Evolutionary conservation across 2,888 invertebrate genomes (phyloP), one percentile per base, ranked within the genome.

Genomic region (Branchipolynoe longqiensis): DNA sequence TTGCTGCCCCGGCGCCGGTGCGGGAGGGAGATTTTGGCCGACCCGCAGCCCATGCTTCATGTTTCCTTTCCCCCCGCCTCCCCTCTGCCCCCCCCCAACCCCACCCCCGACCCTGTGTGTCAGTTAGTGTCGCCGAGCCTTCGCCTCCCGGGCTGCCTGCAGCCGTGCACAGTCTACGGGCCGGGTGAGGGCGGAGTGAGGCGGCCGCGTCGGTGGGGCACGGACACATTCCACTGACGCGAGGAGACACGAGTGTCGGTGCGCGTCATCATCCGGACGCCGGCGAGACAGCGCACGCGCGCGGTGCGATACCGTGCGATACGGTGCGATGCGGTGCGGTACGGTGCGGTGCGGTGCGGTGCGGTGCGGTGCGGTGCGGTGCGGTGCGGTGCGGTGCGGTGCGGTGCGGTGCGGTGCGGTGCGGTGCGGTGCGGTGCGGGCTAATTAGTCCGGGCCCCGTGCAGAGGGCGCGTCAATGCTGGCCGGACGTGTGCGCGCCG

Each of bases 11-110:
- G 48, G 69, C 41, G 54, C 40, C 84, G 33, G 54, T 54, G 54
- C 73, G 84, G n/a, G 69, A 62, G 84, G 41, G 84, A 84, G 33
- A 84, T 84, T 31, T 84, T 84, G 33, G 84, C 84, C 2, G 84
- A 84, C 73, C 84, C 84, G 31, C 84, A 84, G 41, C 84, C 84
- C 84, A 84, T 84, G 82, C 54, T 58, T 69, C 69, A 69, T 69
- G 69, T 69, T 69, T 14, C 14, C 58, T n/a, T 38, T 38, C 38
- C 3, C 69, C 69, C 69, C 25, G 69, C 2, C 62, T 14, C 25
- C 31, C 25, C 12, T 38, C 69, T 69, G 0, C 36, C n/a, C 36
- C 36, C 18, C 1, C 36, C 22, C 14, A 69, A 58, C 22, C 36
- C 69, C 69, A 38, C 69, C 36, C 33, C 36, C 36, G 69, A 38